These are phyloP conservation scores for Cephus pulcher DNA, from an alignment of 2,888 invertebrate genomes.

Conservation along the genomic window DNA sequence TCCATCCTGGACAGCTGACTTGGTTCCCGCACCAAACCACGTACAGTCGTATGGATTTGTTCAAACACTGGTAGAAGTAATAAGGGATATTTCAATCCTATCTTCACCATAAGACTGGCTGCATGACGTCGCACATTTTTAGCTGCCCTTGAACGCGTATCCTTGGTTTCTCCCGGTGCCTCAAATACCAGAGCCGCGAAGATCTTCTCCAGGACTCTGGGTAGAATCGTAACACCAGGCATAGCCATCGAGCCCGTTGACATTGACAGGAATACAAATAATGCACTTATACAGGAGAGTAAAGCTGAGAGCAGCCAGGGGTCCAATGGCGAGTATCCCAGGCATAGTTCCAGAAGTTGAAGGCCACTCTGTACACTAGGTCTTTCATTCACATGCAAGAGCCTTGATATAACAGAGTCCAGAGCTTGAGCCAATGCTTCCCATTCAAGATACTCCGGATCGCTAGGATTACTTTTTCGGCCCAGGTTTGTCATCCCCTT, in stretches of 20 bases:
- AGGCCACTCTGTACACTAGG: constrained; percentile 82
- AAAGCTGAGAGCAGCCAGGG: constrained; percentile 85
- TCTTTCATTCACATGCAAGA: constrained; percentile 79
- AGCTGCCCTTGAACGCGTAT: constrained; percentile 78
- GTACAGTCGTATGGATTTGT: constrained; percentile 82
- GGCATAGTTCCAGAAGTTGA: constrained; percentile 81
- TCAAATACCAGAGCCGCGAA: constrained; percentile 85
- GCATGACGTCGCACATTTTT: constrained; percentile 91
- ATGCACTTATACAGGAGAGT: constrained; percentile 91
- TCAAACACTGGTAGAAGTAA: constrained; percentile 88
- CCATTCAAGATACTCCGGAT: constrained; percentile 85
- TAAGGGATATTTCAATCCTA: constrained; percentile 88
- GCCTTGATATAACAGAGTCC: constrained; percentile 85
- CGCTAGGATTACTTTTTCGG: constrained; percentile 66
- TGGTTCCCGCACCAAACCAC: constrained; percentile 77
- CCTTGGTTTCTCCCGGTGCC: constrained; percentile 75
- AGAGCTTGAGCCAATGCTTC: constrained; percentile 82
- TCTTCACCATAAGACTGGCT: constrained; percentile 89
- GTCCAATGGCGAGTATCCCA: constrained; percentile 80
- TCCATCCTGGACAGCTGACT: constrained; percentile 83
- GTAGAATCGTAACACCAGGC: constrained; percentile 77
- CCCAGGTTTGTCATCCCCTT: constrained; percentile 69
- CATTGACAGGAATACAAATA: constrained; percentile 91
- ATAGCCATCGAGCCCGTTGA: constrained; percentile 83
- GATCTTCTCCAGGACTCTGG: constrained; percentile 88